Evolutionary conservation across 2,113 vertebrate genomes (phyloP), one percentile per base, ranked within the genome.

Genomic region (Austrofundulus limnaeus): DNA sequence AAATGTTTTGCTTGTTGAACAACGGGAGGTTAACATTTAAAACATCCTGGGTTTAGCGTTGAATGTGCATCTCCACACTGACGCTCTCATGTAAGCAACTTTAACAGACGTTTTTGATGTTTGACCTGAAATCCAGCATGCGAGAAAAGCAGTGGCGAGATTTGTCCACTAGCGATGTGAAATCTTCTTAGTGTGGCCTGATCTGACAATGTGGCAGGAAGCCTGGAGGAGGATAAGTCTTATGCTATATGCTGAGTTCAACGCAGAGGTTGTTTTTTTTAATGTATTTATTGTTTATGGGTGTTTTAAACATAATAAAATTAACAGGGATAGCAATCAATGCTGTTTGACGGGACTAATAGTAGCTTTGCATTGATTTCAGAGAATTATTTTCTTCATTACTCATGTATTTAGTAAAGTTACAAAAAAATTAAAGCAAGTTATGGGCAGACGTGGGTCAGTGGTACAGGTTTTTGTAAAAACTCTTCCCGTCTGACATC

Each of bases 121-220:
- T 57, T 52, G 75, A 81, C 73, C 77, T 70, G 55, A 81, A 83
- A 82, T 54, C 70, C 60, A 46, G 65, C 70, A 47, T 20, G 43
- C 43, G 62, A 81, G 41, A 52, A 62, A 77, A 84, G 66, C 70
- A 70, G 75, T 0, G 17, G 70, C 65, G 63, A 61, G 85, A 84
- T 86, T 88, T 78, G 41, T 37, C 68, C 74, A 38, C 65, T 52
- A 58, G 67, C 61, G 70, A 61, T 62, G 45, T 66, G 70, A 86
- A 88, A 88, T 86, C 85, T 81, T 83, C 88, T 90, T 85, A 87
- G 74, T 65, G 31, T 48, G 17, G 85, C 55, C 64, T 90, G 72
- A 87, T 88, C 83, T 85, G 80, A 51, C 58, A 52, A 80, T 75
- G 77, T 90, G 87, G 85, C 84, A 76, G 57, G 20, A 25, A 76